Conservation (phyloP, 2,113 vertebrate genomes). For the Paracanthobrama guichenoti region DNA sequence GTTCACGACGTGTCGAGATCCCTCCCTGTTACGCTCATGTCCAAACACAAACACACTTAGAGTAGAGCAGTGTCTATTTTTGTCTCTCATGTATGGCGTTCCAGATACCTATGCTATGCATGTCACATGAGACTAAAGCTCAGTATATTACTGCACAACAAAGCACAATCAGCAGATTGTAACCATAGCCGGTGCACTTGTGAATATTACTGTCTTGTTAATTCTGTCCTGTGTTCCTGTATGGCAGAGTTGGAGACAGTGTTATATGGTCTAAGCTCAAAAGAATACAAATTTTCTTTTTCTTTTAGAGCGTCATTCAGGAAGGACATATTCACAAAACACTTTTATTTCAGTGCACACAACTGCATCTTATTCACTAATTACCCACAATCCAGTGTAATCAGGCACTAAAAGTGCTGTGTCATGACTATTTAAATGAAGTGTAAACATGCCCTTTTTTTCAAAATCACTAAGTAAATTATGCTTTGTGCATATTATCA, state of each 20-base stretch:
- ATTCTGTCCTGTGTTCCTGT: neutral
- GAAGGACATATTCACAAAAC: neutral
- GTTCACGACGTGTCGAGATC: constrained; percentile 25
- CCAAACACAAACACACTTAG: neutral
- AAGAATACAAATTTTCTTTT: neutral
- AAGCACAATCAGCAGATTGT: constrained; percentile 44
- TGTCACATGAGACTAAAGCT: constrained; percentile 52
- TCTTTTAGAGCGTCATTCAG: neutral
- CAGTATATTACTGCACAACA: constrained; percentile 31
- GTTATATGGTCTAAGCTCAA: neutral
- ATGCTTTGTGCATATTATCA: neutral
- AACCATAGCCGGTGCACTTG: constrained; percentile 14
- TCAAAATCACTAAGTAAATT: neutral
- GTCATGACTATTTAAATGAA: neutral
- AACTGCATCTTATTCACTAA: neutral
- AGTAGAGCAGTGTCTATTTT: constrained; percentile 45
- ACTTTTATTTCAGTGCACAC: neutral
- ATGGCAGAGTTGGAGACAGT: neutral
- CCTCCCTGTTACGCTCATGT: constrained; percentile 35
- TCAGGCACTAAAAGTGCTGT: neutral
- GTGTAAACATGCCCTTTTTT: neutral
- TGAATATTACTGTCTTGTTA: constrained; percentile 37
- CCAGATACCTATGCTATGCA: constrained; percentile 25
- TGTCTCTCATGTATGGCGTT: constrained; percentile 36
- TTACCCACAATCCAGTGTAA: neutral